These are phyloP conservation scores for Slavum lentiscoides DNA, from an alignment of 2,888 invertebrate genomes.

Conservation along the genomic window DNA sequence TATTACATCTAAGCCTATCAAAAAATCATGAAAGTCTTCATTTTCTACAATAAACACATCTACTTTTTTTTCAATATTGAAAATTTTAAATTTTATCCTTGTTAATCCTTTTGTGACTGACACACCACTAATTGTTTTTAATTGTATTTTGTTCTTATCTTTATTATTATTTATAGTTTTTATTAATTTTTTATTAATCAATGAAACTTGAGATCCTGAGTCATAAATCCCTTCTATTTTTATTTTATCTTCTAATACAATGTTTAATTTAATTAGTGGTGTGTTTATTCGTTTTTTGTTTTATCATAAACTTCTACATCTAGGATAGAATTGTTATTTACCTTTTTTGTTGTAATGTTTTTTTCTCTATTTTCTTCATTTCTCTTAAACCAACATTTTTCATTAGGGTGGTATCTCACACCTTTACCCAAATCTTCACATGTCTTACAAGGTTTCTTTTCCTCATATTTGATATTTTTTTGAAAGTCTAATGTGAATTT, in stretches of 20 bases:
- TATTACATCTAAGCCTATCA: slow-evolving; percentile 53
- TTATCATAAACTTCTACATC: slow-evolving; percentile 27
- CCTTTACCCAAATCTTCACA: slow-evolving; percentile 33
- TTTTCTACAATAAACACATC: slow-evolving; percentile 45
- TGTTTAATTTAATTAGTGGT: slow-evolving; percentile 54
- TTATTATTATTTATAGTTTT: slow-evolving; percentile 42
- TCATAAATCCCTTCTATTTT: slow-evolving; percentile 54
- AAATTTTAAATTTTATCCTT: slow-evolving; percentile 54
- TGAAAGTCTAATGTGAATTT: slow-evolving; percentile 28
- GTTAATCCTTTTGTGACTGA: slow-evolving; percentile 51
- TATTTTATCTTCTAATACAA: slow-evolving; percentile 49
- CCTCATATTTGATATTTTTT: slow-evolving; percentile 25
- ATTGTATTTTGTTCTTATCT: no score
- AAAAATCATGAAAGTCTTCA: slow-evolving; percentile 51
- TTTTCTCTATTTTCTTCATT: slow-evolving; percentile 30
- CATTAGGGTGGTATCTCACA: slow-evolving; percentile 27
- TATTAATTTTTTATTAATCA: slow-evolving; percentile 54
- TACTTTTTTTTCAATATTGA: slow-evolving; percentile 42
- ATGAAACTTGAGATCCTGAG: slow-evolving; percentile 53
- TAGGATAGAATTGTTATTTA: slow-evolving; percentile 40
- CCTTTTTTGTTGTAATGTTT: slow-evolving; percentile 32
- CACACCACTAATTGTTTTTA: no score
- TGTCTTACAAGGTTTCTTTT: slow-evolving; percentile 40
- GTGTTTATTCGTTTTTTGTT: slow-evolving; percentile 54
- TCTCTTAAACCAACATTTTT: slow-evolving; percentile 35